These are phyloP conservation scores for Brienomyrus brachyistius DNA, from an alignment of 2,113 vertebrate species.

Conservation along the genomic window DNA sequence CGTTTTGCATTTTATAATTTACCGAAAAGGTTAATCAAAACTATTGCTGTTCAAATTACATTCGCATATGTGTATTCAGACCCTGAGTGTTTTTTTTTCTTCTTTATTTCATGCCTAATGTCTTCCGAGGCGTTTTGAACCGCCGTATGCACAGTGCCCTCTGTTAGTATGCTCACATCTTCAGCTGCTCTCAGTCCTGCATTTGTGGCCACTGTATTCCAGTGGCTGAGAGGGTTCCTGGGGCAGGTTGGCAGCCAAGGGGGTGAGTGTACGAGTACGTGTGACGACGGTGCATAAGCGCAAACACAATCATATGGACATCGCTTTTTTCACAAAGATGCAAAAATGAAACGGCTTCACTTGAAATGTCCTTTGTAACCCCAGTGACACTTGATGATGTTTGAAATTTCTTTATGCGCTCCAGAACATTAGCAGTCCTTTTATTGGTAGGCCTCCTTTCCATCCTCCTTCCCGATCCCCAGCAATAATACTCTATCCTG, in stretches of 20 bases:
- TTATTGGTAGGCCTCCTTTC: neutral
- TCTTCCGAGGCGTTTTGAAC: neutral
- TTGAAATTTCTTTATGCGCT: neutral
- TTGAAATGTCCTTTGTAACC: neutral
- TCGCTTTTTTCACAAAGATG: neutral
- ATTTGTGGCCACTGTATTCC: neutral
- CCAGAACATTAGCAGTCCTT: neutral
- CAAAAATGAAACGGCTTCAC: neutral
- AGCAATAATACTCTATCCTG: neutral
- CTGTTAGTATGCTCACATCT: neutral
- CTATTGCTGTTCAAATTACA: neutral
- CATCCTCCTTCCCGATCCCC: neutral
- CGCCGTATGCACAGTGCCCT: neutral
- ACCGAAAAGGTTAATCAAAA: neutral
- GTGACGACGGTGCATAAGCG: neutral
- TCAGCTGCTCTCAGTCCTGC: neutral
- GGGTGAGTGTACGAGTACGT: neutral
- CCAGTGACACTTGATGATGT: neutral
- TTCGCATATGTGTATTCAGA: neutral
- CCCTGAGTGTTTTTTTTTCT: neutral
- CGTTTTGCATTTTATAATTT: neutral
- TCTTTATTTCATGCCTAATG: neutral
- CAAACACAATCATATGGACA: neutral
- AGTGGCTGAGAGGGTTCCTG: neutral
- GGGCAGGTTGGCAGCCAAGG: too few relatives aligned